A percentile compares a stretch with the other conserved stretches of the same genome.
Conservation (phyloP, 2,113 vertebrate species). For the Eublepharis macularius region DNA sequence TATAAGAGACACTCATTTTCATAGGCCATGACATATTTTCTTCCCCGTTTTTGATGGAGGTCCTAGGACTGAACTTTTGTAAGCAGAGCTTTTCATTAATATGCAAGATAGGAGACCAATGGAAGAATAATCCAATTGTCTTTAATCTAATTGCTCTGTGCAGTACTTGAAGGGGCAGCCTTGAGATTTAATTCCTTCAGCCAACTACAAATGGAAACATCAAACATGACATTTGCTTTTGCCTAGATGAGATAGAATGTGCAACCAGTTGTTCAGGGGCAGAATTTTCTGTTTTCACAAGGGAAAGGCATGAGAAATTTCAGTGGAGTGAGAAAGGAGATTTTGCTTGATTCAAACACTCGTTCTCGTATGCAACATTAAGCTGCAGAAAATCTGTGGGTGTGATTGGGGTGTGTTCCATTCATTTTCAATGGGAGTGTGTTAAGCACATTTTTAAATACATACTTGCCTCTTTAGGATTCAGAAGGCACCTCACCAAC, state of each 20-base stretch:
- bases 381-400: too few species aligned
- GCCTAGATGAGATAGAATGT: background rate
- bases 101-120: background rate
- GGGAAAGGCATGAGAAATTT: background rate
- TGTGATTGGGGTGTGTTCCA: too few species aligned
- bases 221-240: background rate
- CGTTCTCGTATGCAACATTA: background rate
- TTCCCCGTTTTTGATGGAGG: background rate
- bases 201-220: background rate
- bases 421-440: too few species aligned
- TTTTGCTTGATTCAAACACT: background rate
- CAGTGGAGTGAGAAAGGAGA: background rate
- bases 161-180: background rate
- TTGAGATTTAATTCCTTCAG: background rate
- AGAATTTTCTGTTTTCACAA: too few species aligned
- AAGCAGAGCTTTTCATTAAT: slow-evolving; percentile 19
- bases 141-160: slow-evolving; percentile 16
- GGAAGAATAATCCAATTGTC: slow-evolving; percentile 14
- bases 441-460: too few species aligned
- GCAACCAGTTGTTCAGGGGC: background rate
- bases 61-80: background rate
- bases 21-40: slow-evolving; percentile 9
- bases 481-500: too few species aligned
- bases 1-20: slow-evolving; percentile 1
- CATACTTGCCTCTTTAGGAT: too few species aligned